Percentiles rank a stretch among this genome's conserved stretches.
phyloP scores from a whole-genome alignment of 2,888 invertebrate species.

The Nomada fucata region DNA sequence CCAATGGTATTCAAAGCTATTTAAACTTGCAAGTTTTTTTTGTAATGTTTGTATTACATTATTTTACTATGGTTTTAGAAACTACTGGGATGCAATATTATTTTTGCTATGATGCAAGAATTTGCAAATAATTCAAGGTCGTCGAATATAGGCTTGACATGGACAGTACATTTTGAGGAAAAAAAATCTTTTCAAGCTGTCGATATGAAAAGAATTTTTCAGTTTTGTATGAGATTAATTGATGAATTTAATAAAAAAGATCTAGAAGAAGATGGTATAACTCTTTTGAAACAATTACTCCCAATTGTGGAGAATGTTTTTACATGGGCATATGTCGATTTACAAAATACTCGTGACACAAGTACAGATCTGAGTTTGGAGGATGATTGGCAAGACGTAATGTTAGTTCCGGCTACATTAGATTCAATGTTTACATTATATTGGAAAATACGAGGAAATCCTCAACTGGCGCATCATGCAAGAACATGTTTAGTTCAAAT shows the following conservation, averaged over 20 bases:
- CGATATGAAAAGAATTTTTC: constrained; percentile 92
- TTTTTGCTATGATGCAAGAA: constrained; percentile 94
- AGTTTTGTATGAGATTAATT: constrained; percentile 88
- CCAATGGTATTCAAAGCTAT: constrained; percentile 85
- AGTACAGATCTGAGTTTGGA: constrained; percentile 87
- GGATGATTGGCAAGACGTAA: constrained; percentile 90
- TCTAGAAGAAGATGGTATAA: constrained; percentile 85
- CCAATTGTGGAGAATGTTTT: constrained; percentile 91
- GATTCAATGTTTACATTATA: constrained; percentile 93
- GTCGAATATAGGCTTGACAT: constrained; percentile 93
- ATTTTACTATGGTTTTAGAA: constrained; percentile 86
- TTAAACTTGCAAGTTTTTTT: neutral
- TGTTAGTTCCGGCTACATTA: constrained; percentile 90
- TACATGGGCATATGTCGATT: constrained; percentile 92
- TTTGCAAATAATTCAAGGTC: constrained; percentile 94
- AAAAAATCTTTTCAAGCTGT: constrained; percentile 93
- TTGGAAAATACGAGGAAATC: constrained; percentile 91
- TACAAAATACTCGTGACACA: constrained; percentile 87
- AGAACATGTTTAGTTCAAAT: constrained; percentile 93
- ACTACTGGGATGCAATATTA: constrained; percentile 93
- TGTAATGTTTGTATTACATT: constrained; percentile 14
- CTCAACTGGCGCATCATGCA: constrained; percentile 91
- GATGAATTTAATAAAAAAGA: constrained; percentile 86
- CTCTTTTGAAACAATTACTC: constrained; percentile 89
- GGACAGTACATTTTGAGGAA: constrained; percentile 93